These are phyloP conservation scores for Rhadinocentrus ornatus DNA, from an alignment of 2,797 vertebrate genomes.

Conservation along the genomic window DNA sequence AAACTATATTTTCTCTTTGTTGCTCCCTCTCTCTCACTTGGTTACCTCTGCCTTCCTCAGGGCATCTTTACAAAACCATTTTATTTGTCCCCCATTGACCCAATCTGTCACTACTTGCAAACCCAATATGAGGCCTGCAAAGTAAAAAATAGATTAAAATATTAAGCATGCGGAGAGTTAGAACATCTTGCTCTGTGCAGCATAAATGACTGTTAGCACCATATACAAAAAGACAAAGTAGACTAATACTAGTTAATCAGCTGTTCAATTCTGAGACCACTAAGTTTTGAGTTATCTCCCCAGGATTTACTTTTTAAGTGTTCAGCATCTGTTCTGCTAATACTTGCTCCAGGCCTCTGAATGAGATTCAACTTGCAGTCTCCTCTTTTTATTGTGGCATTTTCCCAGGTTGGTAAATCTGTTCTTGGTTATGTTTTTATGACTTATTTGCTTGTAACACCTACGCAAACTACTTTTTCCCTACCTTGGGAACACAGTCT, in stretches of 20 bases:
- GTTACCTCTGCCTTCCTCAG: conserved; percentile 17
- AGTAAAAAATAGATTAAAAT: conserved; percentile 26
- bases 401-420: neutral
- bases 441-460: neutral
- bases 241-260: conserved; percentile 6
- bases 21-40: neutral
- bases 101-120: conserved; percentile 31
- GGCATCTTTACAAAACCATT: conserved; percentile 46
- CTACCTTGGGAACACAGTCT: neutral
- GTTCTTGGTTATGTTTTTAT: neutral
- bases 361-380: neutral
- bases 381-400: neutral
- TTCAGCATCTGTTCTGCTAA: neutral
- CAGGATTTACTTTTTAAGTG: neutral
- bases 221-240: conserved; percentile 7
- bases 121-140: conserved; percentile 40
- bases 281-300: neutral
- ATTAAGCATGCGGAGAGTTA: conserved; percentile 12
- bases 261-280: neutral
- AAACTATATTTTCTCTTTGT: conserved; percentile 45
- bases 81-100: conserved; percentile 55
- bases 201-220: conserved; percentile 10
- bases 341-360: neutral
- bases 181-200: conserved; percentile 1
- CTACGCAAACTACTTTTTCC: neutral